These are phyloP conservation scores for Montipora cactus DNA, from an alignment of 64 coral and sea anemone species.

Conservation along the genomic window DNA sequence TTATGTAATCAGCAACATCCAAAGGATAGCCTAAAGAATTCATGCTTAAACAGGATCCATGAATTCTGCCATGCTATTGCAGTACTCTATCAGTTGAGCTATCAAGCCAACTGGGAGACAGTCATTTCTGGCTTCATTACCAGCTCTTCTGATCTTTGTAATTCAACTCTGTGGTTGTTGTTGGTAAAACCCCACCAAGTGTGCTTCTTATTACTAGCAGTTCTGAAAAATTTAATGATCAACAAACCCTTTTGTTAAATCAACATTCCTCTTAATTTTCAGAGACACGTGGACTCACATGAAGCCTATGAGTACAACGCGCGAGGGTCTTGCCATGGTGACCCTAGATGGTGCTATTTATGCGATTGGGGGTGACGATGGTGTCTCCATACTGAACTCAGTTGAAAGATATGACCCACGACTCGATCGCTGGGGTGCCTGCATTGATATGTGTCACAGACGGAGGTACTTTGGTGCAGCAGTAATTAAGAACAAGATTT, in stretches of 20 bases:
- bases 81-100: no score
- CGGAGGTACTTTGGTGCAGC: constrained; percentile 96
- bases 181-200: no score
- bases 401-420: constrained; percentile 95
- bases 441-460: constrained; percentile 88
- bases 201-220: no score
- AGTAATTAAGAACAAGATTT: constrained; percentile 93
- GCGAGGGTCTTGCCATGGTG: constrained; percentile 89
- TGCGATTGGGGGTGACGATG: constrained; percentile 96
- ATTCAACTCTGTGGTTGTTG: no score
- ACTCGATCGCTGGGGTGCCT: constrained; percentile 90
- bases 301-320: constrained; percentile 87
- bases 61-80: no score
- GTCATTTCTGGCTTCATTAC: no score
- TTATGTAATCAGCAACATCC: no score
- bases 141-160: no score
- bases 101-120: no score
- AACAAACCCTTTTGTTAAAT: background rate
- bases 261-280: background rate
- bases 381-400: constrained; percentile 89
- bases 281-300: constrained; percentile 93
- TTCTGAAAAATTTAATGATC: background rate
- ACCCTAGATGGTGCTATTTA: constrained; percentile 92
- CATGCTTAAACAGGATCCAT: no score
- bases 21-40: no score